Base-by-base conservation (phyloP, 92 coral and sea anemone species). In the Porites evermanni region DNA sequence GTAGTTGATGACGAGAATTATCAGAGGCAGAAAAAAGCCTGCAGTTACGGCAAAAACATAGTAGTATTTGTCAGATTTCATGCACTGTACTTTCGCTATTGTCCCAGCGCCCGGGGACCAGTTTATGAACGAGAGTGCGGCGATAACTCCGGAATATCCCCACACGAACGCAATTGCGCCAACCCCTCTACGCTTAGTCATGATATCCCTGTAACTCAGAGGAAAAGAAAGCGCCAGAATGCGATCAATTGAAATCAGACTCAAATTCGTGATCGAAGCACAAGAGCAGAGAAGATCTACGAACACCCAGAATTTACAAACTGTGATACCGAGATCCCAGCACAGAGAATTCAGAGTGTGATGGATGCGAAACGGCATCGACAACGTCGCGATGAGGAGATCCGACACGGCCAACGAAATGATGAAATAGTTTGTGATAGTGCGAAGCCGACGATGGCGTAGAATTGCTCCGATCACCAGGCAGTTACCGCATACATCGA, bases 351-450 rank as follows among this genome's bases (percentile, higher is more conserved):
- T 97, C 1, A 97, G 86, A 11, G 94, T 87, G 82, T 95, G 99
- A 79, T 97, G 99, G 38, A 95, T 88, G 20, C 97, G 95, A 87
- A 97, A 97, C 65, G 99, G 98, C 93, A 97, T 94, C 11, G 95
- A 91, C 12, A 94, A 75, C 14, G 89, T 96, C 3, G 96, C 99
- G 24, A 97, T 93, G 18, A 97, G 86, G 12, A 97, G 83, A 79
- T 97, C 99, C 60, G 95, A 91, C 12, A 97, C 98, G 64, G 99
- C 99, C 58, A 97, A 90, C 12, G 99, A 97, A 19, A 97, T 93
- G 74, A 97, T 95, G 69, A 97, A 97, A 87, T 93, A 97, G 88
- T 97, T 95, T 4, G 99, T 95, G 21, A 93, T 82, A 7, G 96
- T 93, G 52, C 99, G 97, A 26, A 97, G 93, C 14, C 98, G 94